These are phyloP conservation scores for Eristalinus aeneus DNA, from an alignment of 2,888 invertebrate genomes.

Conservation along the genomic window DNA sequence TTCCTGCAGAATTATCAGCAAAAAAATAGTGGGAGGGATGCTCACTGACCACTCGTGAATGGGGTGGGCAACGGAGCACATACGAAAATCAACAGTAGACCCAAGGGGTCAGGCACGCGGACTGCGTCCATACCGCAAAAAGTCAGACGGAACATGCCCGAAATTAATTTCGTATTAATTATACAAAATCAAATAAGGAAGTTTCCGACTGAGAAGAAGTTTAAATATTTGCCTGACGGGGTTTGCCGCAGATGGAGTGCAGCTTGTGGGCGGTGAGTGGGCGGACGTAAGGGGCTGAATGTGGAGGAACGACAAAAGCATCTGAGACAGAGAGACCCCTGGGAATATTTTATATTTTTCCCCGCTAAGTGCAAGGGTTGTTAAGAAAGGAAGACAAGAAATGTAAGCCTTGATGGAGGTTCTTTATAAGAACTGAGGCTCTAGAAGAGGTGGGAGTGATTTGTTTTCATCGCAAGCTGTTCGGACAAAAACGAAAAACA, in stretches of 20 bases:
- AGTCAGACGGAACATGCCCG: conserved; percentile 17
- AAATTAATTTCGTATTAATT: conserved; percentile 69
- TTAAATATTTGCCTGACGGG: conserved; percentile 57
- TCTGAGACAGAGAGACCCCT: background rate
- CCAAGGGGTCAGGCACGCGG: conserved; percentile 17
- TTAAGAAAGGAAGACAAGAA: too few species aligned
- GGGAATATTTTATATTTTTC: too few species aligned
- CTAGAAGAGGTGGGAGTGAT: too few species aligned
- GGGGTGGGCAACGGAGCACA: conserved; percentile 33
- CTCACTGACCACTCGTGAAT: background rate
- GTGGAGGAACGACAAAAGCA: background rate
- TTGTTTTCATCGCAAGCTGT: too few species aligned
- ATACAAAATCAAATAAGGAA: conserved; percentile 65
- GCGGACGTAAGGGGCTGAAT: background rate
- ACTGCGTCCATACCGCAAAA: conserved; percentile 16
- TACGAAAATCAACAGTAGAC: conserved; percentile 69
- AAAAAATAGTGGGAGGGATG: conserved; percentile 14
- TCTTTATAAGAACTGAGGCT: too few species aligned
- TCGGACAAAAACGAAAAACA: too few species aligned
- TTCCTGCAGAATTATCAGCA: conserved; percentile 56
- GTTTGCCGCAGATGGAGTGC: conserved; percentile 6
- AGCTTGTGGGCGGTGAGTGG: background rate
- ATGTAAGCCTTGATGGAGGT: too few species aligned
- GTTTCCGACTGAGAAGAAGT: conserved; percentile 36
- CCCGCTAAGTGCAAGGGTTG: too few species aligned